A percentile compares a stretch with the other conserved stretches of the same genome.
Conservation (phyloP, 2,113 vertebrate genomes). For the Anser brachyrhynchus region DNA sequence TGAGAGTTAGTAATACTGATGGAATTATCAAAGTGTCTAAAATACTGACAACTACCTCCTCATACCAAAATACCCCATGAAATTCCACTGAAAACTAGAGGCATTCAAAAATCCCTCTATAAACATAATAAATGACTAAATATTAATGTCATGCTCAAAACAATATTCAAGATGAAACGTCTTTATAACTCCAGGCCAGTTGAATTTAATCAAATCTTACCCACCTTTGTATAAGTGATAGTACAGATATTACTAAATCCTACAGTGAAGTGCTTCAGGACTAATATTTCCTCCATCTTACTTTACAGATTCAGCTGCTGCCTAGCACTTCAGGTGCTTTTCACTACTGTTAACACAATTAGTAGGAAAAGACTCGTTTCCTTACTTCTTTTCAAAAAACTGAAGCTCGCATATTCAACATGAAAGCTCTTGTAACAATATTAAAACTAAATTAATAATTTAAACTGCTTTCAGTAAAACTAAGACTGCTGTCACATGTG, state of each 20-base stretch:
- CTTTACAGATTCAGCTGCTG: not conserved
- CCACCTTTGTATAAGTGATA: not conserved
- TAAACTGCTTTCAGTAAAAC: not conserved
- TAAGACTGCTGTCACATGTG: not conserved
- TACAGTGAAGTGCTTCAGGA: not conserved
- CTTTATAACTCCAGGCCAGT: not conserved
- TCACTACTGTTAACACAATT: not conserved
- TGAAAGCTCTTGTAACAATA: not conserved
- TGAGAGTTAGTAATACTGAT: conserved; percentile 4
- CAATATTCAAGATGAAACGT: not conserved
- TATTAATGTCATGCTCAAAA: not conserved
- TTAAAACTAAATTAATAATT: not conserved
- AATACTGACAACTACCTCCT: not conserved
- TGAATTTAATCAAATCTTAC: not conserved
- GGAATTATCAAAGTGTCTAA: not conserved
- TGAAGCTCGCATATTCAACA: not conserved
- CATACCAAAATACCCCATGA: not conserved
- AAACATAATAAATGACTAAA: not conserved
- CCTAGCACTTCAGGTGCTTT: not conserved
- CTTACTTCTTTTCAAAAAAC: not conserved
- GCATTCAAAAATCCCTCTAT: not conserved
- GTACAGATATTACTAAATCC: not conserved
- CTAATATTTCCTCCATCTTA: not conserved
- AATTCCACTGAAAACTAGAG: not conserved
- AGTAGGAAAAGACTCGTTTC: not conserved